These are phyloP conservation scores for Pemphigus obesinymphae DNA, from an alignment of 1,140 invertebrate genomes.

Conservation along the genomic window DNA sequence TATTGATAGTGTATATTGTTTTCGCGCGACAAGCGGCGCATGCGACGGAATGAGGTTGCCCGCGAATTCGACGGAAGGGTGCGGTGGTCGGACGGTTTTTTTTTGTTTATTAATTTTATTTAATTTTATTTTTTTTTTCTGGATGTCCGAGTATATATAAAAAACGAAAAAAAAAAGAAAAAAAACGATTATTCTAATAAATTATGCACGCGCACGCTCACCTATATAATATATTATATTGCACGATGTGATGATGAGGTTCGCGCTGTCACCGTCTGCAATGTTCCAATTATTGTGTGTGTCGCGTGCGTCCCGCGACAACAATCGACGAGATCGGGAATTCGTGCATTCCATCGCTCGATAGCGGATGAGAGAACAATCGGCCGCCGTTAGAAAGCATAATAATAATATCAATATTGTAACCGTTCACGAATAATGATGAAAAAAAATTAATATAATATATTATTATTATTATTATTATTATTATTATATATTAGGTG, in stretches of 20 bases:
- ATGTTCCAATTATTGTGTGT: slow-evolving; percentile 28
- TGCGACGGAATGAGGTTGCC: slow-evolving; percentile 13
- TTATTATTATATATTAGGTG: no score
- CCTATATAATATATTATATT: no score
- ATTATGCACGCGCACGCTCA: background rate
- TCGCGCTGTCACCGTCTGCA: background rate
- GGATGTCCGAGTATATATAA: slow-evolving; percentile 13
- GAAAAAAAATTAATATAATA: background rate
- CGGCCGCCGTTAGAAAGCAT: slow-evolving; percentile 21
- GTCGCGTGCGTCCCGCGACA: background rate
- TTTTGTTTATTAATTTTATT: no score
- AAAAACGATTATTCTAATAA: slow-evolving; percentile 3
- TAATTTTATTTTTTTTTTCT: no score
- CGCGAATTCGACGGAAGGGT: no score
- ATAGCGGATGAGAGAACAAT: slow-evolving; percentile 11
- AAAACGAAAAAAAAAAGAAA: no score
- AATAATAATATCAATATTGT: no score
- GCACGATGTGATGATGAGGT: background rate
- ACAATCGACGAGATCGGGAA: slow-evolving; percentile 34
- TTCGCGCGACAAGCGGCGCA: background rate
- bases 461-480: no score
- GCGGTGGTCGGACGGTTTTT: no score
- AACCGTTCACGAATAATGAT: slow-evolving; percentile 16
- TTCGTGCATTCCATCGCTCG: slow-evolving; percentile 19
- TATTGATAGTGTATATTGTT: no score